Conservation (phyloP, 2,797 vertebrate genomes). For the Hippopotamyrus pictus region DNA sequence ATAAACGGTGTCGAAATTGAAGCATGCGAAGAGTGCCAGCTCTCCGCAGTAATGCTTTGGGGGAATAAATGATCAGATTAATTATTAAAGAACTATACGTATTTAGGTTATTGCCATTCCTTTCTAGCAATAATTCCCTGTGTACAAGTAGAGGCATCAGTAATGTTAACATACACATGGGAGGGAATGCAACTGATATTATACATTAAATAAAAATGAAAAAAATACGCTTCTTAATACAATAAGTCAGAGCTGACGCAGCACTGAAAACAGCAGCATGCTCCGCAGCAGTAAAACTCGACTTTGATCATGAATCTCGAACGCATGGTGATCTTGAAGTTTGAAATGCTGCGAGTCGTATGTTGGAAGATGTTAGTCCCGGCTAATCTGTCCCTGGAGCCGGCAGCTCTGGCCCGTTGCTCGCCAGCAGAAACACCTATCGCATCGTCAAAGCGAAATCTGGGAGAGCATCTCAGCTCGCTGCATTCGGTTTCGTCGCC, state of each 20-base stretch:
- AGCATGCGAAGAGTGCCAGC: neutral
- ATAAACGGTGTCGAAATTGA: neutral
- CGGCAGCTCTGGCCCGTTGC: neutral
- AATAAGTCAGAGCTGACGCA: neutral
- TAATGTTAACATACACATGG: neutral
- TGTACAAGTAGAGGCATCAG: neutral
- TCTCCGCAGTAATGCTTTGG: neutral
- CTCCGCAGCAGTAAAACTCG: neutral
- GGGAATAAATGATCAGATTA: constrained; percentile 1
- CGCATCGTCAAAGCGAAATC: neutral
- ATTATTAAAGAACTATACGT: constrained; percentile 10
- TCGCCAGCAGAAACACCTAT: neutral
- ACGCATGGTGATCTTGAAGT: neutral
- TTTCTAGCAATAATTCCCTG: neutral
- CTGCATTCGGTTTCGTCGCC: too few relatives aligned
- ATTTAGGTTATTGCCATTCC: neutral
- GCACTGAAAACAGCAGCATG: neutral
- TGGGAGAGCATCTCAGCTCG: neutral
- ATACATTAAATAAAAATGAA: neutral
- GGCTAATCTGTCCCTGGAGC: neutral
- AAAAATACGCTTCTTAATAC: neutral
- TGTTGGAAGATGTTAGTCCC: neutral
- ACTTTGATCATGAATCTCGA: neutral
- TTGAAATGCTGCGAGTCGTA: neutral
- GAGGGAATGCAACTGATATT: neutral